Percentiles rank a stretch among this genome's conserved stretches.
Evolutionary conservation across 2,113 vertebrate genomes (phyloP).

Genomic region (Pithys albifrons): DNA sequence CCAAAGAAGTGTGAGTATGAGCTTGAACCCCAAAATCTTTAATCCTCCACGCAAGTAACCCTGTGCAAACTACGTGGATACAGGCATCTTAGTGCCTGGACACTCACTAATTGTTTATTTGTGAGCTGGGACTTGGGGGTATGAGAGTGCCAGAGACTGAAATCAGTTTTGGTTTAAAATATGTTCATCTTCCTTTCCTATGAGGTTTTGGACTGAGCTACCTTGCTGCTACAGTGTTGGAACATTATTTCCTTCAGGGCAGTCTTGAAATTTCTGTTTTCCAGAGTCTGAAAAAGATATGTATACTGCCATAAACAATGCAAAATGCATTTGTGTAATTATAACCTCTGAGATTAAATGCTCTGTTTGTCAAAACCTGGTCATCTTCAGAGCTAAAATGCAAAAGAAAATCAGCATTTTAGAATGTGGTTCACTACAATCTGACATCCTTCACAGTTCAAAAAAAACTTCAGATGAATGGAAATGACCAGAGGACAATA

Average conservation of each 20-base stretch:
- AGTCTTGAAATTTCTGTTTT: not conserved
- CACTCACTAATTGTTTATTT: rapidly evolving
- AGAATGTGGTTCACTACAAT: not conserved
- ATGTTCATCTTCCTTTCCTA: not conserved
- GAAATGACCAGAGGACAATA: not conserved
- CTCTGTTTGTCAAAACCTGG: not conserved
- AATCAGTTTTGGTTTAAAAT: not conserved
- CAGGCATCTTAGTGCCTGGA: not conserved
- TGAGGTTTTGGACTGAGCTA: not conserved
- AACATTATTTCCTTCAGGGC: constrained; percentile 2
- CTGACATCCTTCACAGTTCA: not conserved
- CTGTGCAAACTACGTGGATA: not conserved
- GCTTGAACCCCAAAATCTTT: rapidly evolving
- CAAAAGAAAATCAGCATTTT: not conserved
- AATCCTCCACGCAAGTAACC: not conserved
- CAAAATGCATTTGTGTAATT: not conserved
- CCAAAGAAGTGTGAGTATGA: not conserved
- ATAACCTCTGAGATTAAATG: not conserved
- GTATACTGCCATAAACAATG: not conserved
- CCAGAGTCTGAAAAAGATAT: not conserved
- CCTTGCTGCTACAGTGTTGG: not conserved
- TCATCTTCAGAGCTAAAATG: not conserved
- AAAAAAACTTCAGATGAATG: not conserved
- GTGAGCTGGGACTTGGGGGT: rapidly evolving
- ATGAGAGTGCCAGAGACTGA: not conserved